Conservation (phyloP, 2,888 invertebrate species). For the Athalia cordata region DNA sequence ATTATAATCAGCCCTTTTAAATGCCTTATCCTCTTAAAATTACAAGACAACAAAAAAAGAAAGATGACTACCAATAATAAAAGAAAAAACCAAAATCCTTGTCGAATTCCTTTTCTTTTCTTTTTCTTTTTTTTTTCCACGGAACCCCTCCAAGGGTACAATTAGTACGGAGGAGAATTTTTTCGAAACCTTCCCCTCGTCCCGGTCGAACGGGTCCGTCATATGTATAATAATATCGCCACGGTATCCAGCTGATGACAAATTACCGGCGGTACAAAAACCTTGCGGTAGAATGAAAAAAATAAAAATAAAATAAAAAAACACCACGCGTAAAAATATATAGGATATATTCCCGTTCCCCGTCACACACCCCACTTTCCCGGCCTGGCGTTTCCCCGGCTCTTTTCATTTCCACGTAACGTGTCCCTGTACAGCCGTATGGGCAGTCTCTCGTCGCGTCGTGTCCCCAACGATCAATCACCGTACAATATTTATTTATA, state of each 20-base stretch:
- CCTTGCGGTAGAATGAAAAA: constrained; percentile 32
- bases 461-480: constrained; percentile 66
- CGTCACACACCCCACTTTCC: neutral
- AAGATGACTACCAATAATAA: no score
- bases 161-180: constrained; percentile 26
- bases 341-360: neutral
- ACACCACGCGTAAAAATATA: constrained; percentile 8
- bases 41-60: no score
- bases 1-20: neutral
- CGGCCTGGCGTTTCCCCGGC: constrained; percentile 32
- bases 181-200: constrained; percentile 29
- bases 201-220: constrained; percentile 31
- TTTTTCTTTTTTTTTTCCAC: neutral
- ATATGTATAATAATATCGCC: neutral
- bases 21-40: neutral
- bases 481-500: constrained; percentile 69
- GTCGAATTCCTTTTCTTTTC: neutral
- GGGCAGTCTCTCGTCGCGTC: constrained; percentile 47
- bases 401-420: constrained; percentile 55
- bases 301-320: constrained; percentile 42
- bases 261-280: constrained; percentile 59
- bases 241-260: constrained; percentile 58
- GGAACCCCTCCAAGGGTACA: constrained; percentile 12
- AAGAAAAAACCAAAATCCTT: neutral
- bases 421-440: neutral